These are phyloP conservation scores for Cheilosia urbana DNA, from an alignment of 2,888 invertebrate genomes.

Conservation along the genomic window DNA sequence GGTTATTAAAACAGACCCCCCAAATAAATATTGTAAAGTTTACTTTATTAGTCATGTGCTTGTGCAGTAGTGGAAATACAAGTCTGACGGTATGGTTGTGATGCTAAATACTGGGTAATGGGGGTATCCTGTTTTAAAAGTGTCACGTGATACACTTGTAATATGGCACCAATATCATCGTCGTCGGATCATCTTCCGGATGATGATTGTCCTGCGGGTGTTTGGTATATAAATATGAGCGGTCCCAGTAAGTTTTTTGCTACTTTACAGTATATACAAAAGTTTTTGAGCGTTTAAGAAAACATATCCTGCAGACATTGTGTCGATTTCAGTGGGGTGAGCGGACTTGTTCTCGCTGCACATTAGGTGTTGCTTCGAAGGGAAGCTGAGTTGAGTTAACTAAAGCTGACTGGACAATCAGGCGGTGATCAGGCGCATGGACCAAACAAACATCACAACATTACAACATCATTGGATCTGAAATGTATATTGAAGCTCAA, in stretches of 20 bases:
- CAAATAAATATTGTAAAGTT: constrained; percentile 71
- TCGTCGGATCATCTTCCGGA: constrained; percentile 49
- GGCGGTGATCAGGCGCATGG: too few relatives aligned
- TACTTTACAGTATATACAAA: not conserved
- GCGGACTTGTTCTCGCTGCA: too few relatives aligned
- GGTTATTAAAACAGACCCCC: constrained; percentile 69
- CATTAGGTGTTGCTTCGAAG: too few relatives aligned
- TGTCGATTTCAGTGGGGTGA: too few relatives aligned
- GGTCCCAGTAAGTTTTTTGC: constrained; percentile 9
- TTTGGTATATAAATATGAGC: constrained; percentile 44
- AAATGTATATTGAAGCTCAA: too few relatives aligned
- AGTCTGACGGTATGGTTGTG: constrained; percentile 3
- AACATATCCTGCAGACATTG: too few relatives aligned
- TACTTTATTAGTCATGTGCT: constrained; percentile 58
- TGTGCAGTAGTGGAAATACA: not conserved
- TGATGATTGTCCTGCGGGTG: constrained; percentile 44
- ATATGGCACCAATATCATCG: constrained; percentile 55
- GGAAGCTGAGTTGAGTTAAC: too few relatives aligned
- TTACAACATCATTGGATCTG: too few relatives aligned
- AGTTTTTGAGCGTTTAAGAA: not conserved
- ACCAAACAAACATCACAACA: too few relatives aligned
- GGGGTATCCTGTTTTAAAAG: not conserved
- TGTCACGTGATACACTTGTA: constrained; percentile 40
- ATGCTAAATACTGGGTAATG: constrained; percentile 4
- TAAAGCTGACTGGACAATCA: too few relatives aligned